Percentiles rank a stretch among this genome's conserved stretches.
Conservation (phyloP, 1,140 invertebrate species). For the Cydia splendana region DNA sequence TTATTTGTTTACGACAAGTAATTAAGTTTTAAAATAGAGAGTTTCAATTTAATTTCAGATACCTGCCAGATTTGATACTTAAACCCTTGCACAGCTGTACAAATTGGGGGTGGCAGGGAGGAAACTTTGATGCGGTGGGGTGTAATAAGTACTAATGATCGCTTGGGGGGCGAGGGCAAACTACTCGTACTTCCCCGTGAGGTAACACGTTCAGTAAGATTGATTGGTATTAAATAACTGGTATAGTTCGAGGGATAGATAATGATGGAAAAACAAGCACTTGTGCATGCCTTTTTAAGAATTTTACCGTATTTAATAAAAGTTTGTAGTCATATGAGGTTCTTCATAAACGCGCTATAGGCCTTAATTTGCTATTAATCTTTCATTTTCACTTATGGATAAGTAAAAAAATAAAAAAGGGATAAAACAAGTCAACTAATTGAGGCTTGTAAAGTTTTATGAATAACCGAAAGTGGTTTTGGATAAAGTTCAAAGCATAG, state of each 20-base stretch:
- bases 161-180: conserved; percentile 10
- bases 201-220: conserved; percentile 22
- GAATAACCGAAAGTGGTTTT: too few species aligned
- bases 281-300: not conserved
- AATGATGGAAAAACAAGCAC: not conserved
- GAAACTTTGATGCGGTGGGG: conserved; percentile 26
- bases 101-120: conserved; percentile 12
- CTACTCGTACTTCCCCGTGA: conserved; percentile 5
- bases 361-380: too few species aligned
- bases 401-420: too few species aligned
- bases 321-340: not conserved
- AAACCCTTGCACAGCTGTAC: conserved; percentile 5
- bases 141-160: conserved; percentile 33
- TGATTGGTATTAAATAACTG: conserved; percentile 19
- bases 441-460: too few species aligned
- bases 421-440: too few species aligned
- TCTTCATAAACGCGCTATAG: too few species aligned
- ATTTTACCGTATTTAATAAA: not conserved
- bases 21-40: conserved; percentile 10
- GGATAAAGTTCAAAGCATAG: too few species aligned
- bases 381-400: too few species aligned
- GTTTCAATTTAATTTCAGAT: conserved; percentile 24
- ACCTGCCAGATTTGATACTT: conserved; percentile 28
- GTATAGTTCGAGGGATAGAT: not conserved
- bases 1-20: conserved; percentile 16